Base-by-base conservation (phyloP, 2,888 invertebrate species). In the Tinea semifulvella region DNA sequence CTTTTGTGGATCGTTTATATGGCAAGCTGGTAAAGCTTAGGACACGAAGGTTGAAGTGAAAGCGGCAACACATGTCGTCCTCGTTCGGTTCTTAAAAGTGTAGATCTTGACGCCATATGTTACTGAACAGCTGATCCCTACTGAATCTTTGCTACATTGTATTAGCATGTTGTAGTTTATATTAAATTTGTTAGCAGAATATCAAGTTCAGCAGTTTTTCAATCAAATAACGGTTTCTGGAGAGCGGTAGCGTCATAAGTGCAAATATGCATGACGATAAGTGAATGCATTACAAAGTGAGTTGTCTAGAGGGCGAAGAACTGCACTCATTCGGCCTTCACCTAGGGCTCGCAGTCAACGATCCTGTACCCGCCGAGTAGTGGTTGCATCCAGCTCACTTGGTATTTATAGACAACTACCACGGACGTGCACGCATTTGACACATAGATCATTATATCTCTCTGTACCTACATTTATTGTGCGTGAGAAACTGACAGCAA, bases 61-160 rank as follows among this genome's bases (percentile, higher is more conserved):
- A 79, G 79, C 75, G 68, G 68, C 60, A 67, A 68, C 76, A 79
- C 74, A 74, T 72, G 77, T 62, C 64, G 72, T 64, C 74, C 79
- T 72, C 75, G 71, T 74, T 79, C 69, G 63, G 61, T 68, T 67
- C 69, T 70, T 68, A 63, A 69, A 19, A 69, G 67, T 68, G 72
- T 67, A 66, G 66, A 72, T 65, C 68, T 67, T 65, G 60, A 56
- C 65, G 68, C 79, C 79, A 79, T 79, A 77, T 80, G 79, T 68
- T 64, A 60, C 61, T 52, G 56, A 56, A 65, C 72, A 75, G 71
- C 71, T 76, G 69, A 74, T 71, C 63, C 63, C 7, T 5, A 36
- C 16, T 31, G 13, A 31, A 31, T 31, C 6, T n/a, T n/a, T 7
- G 3, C 14, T 31, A 13, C 31, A 26, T 26, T 3, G n/a, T 22